Evolutionary conservation across 2,797 vertebrate genomes (phyloP).

Genomic region (Microchirus variegatus): DNA sequence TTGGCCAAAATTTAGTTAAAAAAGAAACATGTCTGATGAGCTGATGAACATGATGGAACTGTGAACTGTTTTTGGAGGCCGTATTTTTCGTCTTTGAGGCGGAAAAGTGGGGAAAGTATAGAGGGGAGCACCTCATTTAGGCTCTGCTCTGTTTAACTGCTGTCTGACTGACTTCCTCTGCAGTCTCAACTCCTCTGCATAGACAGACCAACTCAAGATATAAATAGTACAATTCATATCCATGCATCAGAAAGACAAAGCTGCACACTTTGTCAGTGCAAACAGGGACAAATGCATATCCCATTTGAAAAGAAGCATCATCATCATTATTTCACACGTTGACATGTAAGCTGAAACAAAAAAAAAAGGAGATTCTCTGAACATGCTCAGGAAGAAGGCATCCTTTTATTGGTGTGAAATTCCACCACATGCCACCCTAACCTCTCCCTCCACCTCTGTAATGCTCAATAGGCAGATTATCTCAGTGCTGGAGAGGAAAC

Average conservation of each 20-base stretch:
- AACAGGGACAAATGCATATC: background rate
- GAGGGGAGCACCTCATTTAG: constrained; percentile 20
- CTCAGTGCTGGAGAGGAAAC: constrained; percentile 51
- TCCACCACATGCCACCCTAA: constrained; percentile 32
- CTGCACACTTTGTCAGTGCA: constrained; percentile 1
- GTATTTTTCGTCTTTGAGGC: constrained; percentile 16
- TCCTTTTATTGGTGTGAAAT: constrained; percentile 52
- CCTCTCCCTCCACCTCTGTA: constrained; percentile 21
- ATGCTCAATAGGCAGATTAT: constrained; percentile 60
- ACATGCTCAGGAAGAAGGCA: constrained; percentile 41
- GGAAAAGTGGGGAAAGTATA: constrained; percentile 13
- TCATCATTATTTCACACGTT: constrained; percentile 6
- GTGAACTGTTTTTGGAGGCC: constrained; percentile 25
- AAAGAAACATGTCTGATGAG: constrained; percentile 37
- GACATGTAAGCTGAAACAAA: constrained; percentile 7
- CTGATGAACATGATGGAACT: constrained; percentile 35
- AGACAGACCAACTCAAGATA: constrained; percentile 18
- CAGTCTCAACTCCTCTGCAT: constrained; percentile 7
- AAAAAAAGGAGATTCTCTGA: constrained; percentile 8
- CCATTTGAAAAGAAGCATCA: constrained; percentile 1
- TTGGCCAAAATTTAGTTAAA: constrained; percentile 23
- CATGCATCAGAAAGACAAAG: background rate
- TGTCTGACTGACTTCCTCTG: constrained; percentile 76
- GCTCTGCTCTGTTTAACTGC: constrained; percentile 52
- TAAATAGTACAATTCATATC: constrained; percentile 20